phyloP scores from a whole-genome alignment of 1,140 invertebrate genomes.

The Diabrotica undecimpunctata region DNA sequence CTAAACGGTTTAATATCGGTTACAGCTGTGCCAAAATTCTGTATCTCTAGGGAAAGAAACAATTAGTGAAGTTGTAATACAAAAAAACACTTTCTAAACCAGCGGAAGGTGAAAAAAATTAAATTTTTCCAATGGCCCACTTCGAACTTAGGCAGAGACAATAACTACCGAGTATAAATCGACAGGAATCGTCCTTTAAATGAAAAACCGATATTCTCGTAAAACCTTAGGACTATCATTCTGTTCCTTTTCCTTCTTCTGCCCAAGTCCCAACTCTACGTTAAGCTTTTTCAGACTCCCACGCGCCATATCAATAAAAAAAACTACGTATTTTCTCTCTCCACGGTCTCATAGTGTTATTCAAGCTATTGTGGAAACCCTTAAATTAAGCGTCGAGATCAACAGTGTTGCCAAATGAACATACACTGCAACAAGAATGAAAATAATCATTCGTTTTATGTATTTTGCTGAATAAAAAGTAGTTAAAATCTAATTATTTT shows the following conservation, averaged over 20 bases:
- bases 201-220: neutral
- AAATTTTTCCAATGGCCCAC: neutral
- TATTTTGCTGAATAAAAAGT: too few species aligned
- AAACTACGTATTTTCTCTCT: neutral
- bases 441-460: too few species aligned
- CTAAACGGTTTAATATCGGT: too few species aligned
- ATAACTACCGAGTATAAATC: neutral
- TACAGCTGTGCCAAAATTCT: too few species aligned
- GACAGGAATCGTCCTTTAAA: neutral
- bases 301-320: constrained; percentile 1
- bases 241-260: neutral
- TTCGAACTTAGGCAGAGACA: neutral
- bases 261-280: neutral
- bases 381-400: neutral
- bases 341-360: constrained; percentile 1
- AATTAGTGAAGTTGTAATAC: neutral
- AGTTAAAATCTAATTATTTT: too few species aligned
- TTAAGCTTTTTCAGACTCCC: neutral
- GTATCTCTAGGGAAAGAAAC: neutral
- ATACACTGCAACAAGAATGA: too few species aligned
- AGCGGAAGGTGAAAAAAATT: neutral
- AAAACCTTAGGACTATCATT: neutral
- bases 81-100: neutral
- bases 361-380: neutral
- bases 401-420: neutral